Conservation (phyloP, 2,797 vertebrate species). For the Picus viridis region DNA sequence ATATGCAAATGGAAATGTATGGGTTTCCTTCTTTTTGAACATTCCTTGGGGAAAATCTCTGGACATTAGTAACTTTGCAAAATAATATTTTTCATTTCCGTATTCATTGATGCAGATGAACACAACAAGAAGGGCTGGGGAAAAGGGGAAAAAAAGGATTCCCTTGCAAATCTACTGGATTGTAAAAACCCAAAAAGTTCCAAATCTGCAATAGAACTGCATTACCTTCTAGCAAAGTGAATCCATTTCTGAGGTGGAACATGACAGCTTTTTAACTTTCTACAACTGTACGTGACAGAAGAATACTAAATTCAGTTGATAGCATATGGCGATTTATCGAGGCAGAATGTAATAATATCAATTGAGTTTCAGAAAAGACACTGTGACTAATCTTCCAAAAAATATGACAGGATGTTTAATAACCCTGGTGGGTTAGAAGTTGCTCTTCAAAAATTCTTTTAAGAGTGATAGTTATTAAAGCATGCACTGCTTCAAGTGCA, state of each 20-base stretch:
- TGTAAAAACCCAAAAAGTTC: background rate
- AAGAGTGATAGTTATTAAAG: constrained; percentile 69
- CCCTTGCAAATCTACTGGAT: background rate
- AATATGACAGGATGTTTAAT: constrained; percentile 72
- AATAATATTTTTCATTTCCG: background rate
- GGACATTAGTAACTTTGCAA: background rate
- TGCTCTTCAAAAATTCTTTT: constrained; percentile 67
- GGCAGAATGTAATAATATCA: constrained; percentile 64
- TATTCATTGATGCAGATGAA: background rate
- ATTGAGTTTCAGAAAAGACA: constrained; percentile 74
- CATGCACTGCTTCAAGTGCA: constrained; percentile 54
- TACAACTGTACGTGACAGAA: constrained; percentile 53
- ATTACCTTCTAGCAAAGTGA: constrained; percentile 21
- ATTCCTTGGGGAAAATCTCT: background rate
- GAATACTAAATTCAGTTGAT: constrained; percentile 46
- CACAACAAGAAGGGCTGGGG: background rate
- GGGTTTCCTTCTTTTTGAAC: background rate
- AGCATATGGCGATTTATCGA: constrained; percentile 46
- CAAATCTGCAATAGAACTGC: constrained; percentile 19
- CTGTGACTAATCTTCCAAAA: constrained; percentile 74
- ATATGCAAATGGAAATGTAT: background rate
- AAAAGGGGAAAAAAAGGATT: background rate
- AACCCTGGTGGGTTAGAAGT: constrained; percentile 67
- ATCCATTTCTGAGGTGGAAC: constrained; percentile 53
- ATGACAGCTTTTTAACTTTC: constrained; percentile 54